These are phyloP conservation scores for Trematocara macrostoma DNA, from an alignment of 2,113 vertebrate species.

Conservation along the genomic window DNA sequence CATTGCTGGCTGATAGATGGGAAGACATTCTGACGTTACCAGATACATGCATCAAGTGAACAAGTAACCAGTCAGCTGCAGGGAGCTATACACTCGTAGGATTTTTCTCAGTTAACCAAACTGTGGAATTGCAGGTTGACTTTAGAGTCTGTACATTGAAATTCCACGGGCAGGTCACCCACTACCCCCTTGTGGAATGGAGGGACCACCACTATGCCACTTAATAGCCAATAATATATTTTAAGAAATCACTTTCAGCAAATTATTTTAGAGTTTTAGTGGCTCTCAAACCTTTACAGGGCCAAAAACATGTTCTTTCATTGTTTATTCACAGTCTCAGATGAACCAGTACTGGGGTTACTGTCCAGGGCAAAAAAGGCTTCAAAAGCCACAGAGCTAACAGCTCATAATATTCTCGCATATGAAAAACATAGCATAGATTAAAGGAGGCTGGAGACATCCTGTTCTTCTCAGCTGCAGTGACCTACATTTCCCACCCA, in stretches of 20 bases:
- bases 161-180: neutral
- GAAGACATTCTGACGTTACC: neutral
- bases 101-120: neutral
- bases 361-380: neutral
- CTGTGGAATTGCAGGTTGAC: neutral
- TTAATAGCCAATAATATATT: neutral
- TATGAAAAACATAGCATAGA: neutral
- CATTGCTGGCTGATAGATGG: neutral
- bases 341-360: neutral
- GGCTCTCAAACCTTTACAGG: neutral
- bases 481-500: conserved; percentile 24
- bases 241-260: neutral
- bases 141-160: neutral
- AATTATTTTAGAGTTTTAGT: neutral
- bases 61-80: neutral
- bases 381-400: neutral
- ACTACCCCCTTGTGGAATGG: neutral
- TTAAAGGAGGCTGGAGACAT: neutral
- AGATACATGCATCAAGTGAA: neutral
- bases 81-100: neutral
- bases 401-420: neutral
- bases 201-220: neutral
- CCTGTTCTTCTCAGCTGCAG: neutral
- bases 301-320: neutral
- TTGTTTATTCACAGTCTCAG: neutral